These are phyloP conservation scores for Eurypyga helias DNA, from an alignment of 2,113 vertebrate genomes.

Conservation along the genomic window DNA sequence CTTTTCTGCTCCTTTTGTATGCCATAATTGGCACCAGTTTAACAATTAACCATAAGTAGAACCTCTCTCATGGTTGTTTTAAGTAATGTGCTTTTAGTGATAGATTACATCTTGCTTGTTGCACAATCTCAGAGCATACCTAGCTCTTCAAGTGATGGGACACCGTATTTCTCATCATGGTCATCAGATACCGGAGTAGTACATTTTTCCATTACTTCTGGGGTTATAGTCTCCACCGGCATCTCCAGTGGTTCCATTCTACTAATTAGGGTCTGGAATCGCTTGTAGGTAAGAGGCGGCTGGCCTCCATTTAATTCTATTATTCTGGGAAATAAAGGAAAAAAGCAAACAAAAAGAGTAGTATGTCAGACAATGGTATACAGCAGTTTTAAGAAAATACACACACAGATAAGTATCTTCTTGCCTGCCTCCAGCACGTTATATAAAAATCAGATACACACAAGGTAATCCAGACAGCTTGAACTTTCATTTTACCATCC, in stretches of 20 bases:
- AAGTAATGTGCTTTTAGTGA: background rate
- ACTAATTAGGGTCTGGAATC: conserved; percentile 96
- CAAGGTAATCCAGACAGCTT: background rate
- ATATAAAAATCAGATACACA: background rate
- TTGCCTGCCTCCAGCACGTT: background rate
- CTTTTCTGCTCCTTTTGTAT: background rate
- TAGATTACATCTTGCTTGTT: background rate
- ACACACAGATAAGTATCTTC: background rate
- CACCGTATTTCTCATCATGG: conserved; percentile 95
- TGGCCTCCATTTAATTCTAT: conserved; percentile 97
- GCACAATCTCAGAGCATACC: conserved; percentile 76
- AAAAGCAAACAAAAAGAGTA: background rate
- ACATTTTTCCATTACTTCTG: conserved; percentile 89
- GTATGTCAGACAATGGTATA: background rate
- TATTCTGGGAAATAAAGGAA: conserved; percentile 80
- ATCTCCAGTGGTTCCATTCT: conserved; percentile 92
- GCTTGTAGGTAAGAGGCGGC: conserved; percentile 95
- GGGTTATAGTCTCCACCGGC: conserved; percentile 90
- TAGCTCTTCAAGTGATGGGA: conserved; percentile 94
- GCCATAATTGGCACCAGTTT: background rate
- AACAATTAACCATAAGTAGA: background rate
- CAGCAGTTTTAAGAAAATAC: background rate
- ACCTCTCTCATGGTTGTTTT: background rate
- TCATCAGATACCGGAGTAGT: conserved; percentile 91
- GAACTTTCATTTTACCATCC: background rate